These are phyloP conservation scores for Corydoras sp. DNA, from an alignment of 2,113 vertebrate genomes.

Conservation along the genomic window DNA sequence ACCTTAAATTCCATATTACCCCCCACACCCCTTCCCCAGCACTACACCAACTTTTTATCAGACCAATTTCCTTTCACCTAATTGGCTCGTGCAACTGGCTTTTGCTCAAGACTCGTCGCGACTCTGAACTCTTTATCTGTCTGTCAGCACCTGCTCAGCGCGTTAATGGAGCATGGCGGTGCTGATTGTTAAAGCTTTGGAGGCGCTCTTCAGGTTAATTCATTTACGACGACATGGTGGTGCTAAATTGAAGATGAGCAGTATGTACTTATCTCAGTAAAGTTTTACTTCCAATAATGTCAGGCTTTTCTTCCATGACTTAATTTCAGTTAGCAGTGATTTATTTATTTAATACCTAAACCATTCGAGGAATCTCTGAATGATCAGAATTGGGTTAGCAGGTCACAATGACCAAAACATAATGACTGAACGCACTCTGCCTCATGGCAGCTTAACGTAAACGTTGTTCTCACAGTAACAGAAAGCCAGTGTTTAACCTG, in stretches of 20 bases:
- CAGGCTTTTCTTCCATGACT: too few species aligned
- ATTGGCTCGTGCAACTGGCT: conserved; percentile 13
- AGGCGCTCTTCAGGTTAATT: conserved; percentile 18
- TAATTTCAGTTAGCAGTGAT: too few species aligned
- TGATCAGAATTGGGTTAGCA: too few species aligned
- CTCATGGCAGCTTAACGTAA: too few species aligned
- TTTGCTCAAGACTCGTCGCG: background rate
- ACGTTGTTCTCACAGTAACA: too few species aligned
- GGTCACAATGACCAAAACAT: too few species aligned
- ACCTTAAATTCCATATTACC: conserved; percentile 18
- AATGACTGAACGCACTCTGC: too few species aligned
- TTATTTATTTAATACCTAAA: too few species aligned
- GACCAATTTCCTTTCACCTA: conserved; percentile 23
- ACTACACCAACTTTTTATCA: conserved; percentile 15
- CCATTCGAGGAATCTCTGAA: too few species aligned
- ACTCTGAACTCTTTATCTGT: conserved; percentile 19
- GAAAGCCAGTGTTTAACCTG: too few species aligned
- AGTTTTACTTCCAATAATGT: background rate
- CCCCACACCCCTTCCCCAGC: background rate
- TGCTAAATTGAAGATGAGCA: background rate
- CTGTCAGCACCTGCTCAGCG: conserved; percentile 20
- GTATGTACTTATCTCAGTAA: conserved; percentile 1
- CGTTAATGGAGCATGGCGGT: conserved; percentile 18
- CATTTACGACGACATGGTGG: background rate
- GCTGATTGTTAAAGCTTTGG: conserved; percentile 25